Percentiles rank a stretch among this genome's conserved stretches.
These are phyloP conservation scores for Tyrannus savana DNA, from an alignment of 2,113 vertebrate species.

Conservation along the genomic window DNA sequence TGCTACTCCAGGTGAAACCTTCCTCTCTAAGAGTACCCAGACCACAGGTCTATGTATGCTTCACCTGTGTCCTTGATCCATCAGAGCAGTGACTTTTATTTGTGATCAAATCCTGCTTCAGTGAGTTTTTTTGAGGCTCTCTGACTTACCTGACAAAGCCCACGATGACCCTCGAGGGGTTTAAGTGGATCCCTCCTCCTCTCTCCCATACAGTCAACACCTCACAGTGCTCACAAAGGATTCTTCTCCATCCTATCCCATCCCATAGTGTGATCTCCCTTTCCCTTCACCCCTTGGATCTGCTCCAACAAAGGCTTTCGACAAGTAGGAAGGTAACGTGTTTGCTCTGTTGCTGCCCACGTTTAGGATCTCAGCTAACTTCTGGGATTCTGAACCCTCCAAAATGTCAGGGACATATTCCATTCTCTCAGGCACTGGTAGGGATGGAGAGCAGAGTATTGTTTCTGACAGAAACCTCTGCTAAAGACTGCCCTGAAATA, in stretches of 20 bases:
- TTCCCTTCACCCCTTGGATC: neutral
- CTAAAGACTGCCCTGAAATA: neutral
- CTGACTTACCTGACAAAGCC: neutral
- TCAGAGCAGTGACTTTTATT: neutral
- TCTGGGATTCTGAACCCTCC: neutral
- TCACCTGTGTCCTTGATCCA: neutral
- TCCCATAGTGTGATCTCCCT: neutral
- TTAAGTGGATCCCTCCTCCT: neutral
- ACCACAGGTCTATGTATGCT: too few relatives aligned
- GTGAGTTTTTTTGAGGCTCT: neutral
- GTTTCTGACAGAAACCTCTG: neutral
- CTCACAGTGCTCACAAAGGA: neutral
- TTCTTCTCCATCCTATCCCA: neutral
- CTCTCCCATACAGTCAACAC: neutral
- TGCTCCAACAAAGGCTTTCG: neutral
- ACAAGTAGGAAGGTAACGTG: neutral
- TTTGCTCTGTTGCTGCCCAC: neutral
- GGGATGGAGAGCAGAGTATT: neutral
- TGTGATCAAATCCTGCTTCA: neutral
- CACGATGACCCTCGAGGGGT: rapidly evolving
- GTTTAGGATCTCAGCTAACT: neutral
- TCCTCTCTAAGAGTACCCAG: neutral
- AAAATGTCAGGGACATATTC: neutral
- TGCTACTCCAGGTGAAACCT: neutral
- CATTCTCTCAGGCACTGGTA: neutral